These are phyloP conservation scores for Ostrea denselamellosa DNA, from an alignment of 1,140 invertebrate species.

Conservation along the genomic window DNA sequence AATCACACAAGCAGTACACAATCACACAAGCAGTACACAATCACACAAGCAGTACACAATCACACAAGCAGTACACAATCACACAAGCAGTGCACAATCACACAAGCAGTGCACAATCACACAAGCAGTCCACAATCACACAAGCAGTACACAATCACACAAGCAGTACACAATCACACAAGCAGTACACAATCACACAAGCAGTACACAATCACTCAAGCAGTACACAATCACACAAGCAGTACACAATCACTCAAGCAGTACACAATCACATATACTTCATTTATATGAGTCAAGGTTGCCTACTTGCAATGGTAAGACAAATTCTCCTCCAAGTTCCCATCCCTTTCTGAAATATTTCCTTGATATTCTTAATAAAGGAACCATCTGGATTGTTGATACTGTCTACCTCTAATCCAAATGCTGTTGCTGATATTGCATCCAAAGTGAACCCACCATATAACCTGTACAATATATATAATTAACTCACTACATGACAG, in stretches of 20 bases:
- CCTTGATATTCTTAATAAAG: constrained; percentile 68
- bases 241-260: background rate
- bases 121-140: background rate
- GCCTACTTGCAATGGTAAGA: constrained; percentile 11
- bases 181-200: background rate
- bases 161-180: background rate
- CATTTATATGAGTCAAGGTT: too few relatives aligned
- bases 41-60: background rate
- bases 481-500: too few relatives aligned
- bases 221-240: background rate
- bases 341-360: constrained; percentile 46
- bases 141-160: background rate
- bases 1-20: background rate
- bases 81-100: background rate
- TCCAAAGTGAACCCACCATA: constrained; percentile 82
- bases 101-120: background rate
- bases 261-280: background rate
- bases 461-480: constrained; percentile 39
- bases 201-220: background rate
- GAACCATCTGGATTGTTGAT: constrained; percentile 77
- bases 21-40: background rate
- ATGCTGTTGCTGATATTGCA: constrained; percentile 81
- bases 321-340: constrained; percentile 9
- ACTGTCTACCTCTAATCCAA: constrained; percentile 81
- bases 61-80: background rate